Percentiles rank a stretch among this genome's conserved stretches.
Evolutionary conservation across 2,113 vertebrate genomes (phyloP).

Genomic region (Chascanopsetta lugubris): DNA sequence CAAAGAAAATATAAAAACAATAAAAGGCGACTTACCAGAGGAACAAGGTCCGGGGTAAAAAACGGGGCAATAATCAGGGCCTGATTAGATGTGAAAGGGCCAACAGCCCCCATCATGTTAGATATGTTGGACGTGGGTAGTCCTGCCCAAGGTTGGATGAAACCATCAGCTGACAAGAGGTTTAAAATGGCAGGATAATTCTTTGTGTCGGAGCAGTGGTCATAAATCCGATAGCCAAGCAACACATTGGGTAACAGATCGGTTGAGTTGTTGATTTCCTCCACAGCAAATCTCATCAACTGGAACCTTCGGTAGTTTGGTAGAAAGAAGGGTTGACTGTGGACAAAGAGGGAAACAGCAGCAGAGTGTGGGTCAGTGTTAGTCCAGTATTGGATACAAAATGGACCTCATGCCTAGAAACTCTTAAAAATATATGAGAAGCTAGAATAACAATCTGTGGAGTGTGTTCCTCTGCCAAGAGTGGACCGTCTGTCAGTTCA

Average conservation of each 20-base stretch:
- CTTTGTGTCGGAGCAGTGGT: constrained; percentile 77
- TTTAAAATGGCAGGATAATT: constrained; percentile 73
- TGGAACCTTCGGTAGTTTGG: constrained; percentile 80
- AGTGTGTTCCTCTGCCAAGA: too few species aligned
- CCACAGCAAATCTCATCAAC: constrained; percentile 83
- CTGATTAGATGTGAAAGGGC: constrained; percentile 71
- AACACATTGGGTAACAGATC: constrained; percentile 83
- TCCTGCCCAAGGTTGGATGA: constrained; percentile 36
- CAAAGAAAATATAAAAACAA: background rate
- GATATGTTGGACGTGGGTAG: constrained; percentile 42
- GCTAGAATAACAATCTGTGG: too few species aligned
- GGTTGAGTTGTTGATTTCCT: constrained; percentile 89
- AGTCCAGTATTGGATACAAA: background rate
- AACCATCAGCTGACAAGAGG: constrained; percentile 56
- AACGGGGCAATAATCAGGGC: constrained; percentile 73
- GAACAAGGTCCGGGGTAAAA: constrained; percentile 80
- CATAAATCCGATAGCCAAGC: constrained; percentile 85
- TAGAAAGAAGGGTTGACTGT: constrained; percentile 64
- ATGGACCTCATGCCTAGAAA: background rate
- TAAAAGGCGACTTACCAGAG: constrained; percentile 78
- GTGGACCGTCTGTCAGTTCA: too few species aligned
- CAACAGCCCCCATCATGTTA: constrained; percentile 71
- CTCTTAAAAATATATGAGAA: background rate
- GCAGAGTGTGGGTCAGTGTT: background rate
- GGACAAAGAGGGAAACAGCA: background rate